These are phyloP conservation scores for Melinopterus prodromus DNA, from an alignment of 2,888 invertebrate genomes.

Conservation along the genomic window DNA sequence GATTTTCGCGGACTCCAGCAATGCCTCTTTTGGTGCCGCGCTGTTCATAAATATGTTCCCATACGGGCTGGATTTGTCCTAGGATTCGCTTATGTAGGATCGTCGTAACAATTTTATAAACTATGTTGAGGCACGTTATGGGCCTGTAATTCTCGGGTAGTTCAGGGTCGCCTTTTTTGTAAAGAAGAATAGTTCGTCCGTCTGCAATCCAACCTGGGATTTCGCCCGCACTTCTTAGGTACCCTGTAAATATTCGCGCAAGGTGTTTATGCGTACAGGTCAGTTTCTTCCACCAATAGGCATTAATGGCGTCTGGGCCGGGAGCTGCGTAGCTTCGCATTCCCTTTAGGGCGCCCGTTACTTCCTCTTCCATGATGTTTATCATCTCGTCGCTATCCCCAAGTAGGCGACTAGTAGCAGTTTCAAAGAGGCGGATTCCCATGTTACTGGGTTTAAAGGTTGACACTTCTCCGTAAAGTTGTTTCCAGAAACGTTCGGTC, in stretches of 20 bases:
- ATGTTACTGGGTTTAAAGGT: background rate
- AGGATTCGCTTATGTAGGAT: conserved; percentile 17
- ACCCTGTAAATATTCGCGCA: conserved; percentile 11
- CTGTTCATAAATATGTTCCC: conserved; percentile 17
- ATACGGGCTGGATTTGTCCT: conserved; percentile 7
- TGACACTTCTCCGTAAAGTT: background rate
- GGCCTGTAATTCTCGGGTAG: conserved; percentile 27
- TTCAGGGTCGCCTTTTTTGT: conserved; percentile 19
- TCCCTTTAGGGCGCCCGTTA: conserved; percentile 6
- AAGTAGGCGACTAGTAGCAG: background rate
- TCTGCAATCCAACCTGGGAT: conserved; percentile 14
- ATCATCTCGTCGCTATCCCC: background rate
- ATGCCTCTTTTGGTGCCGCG: conserved; percentile 27
- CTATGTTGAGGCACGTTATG: conserved; percentile 25
- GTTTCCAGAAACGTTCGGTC: background rate
- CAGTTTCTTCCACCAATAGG: conserved; percentile 32
- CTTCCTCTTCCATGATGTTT: conserved; percentile 7
- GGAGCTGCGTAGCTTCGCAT: conserved; percentile 26
- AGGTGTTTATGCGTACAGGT: conserved; percentile 19
- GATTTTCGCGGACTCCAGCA: conserved; percentile 29
- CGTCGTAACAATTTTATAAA: conserved; percentile 28
- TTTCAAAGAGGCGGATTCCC: background rate
- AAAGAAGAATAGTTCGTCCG: conserved; percentile 5
- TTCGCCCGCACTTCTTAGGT: background rate
- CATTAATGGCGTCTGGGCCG: conserved; percentile 20